A percentile compares a stretch with the other conserved stretches of the same genome.
Evolutionary conservation across 1,140 invertebrate genomes (phyloP).

Genomic region (Trachymyrmex septentrionalis): DNA sequence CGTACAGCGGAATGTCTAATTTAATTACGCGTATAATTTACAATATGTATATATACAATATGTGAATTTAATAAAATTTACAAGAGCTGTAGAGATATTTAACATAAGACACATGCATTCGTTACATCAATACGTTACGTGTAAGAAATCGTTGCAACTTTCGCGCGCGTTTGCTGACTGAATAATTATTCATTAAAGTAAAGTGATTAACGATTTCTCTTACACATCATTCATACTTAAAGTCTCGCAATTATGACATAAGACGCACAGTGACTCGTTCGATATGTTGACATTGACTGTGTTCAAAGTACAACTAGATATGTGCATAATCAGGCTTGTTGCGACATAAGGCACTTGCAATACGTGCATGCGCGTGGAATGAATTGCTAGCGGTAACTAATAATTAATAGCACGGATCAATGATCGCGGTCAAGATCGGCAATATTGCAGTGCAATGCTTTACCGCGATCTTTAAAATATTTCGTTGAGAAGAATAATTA

Average conservation of each 20-base stretch:
- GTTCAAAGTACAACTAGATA: conserved; percentile 37
- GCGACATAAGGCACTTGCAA: conserved; percentile 38
- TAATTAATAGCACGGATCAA: conserved; percentile 39
- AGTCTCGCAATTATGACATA: not conserved
- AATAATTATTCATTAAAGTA: not conserved
- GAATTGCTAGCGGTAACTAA: conserved; percentile 40
- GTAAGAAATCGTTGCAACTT: conserved; percentile 16
- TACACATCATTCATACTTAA: not conserved
- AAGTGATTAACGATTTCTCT: not conserved
- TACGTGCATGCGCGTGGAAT: conserved; percentile 32
- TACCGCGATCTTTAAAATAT: not conserved
- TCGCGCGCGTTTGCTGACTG: not conserved
- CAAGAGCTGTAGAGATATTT: conserved; percentile 19
- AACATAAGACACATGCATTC: conserved; percentile 10
- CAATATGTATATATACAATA: not conserved
- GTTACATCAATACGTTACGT: not conserved
- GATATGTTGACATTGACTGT: conserved; percentile 36
- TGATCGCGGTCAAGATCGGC: conserved; percentile 47
- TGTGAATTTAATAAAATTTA: conserved; percentile 28
- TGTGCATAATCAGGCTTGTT: conserved; percentile 30
- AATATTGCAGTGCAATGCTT: not conserved
- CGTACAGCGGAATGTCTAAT: not conserved
- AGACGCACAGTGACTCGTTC: conserved; percentile 13
- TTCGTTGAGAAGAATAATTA: not conserved
- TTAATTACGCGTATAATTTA: conserved; percentile 27